Conservation (phyloP, 2,113 vertebrate genomes). For the Zosterops borbonicus region DNA sequence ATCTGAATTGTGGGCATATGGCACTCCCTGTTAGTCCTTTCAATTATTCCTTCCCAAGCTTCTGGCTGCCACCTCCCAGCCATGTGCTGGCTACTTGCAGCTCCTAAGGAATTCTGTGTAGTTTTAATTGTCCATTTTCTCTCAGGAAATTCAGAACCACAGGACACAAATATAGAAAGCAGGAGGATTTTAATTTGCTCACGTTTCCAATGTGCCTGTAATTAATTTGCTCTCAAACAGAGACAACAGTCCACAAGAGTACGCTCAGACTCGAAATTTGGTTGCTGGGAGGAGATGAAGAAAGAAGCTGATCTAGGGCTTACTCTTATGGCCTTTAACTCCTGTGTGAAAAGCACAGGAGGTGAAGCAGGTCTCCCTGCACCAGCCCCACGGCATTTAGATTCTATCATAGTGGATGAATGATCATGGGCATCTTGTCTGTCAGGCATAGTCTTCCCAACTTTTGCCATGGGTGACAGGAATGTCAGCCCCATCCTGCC, state of each 20-base stretch:
- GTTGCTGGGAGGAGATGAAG: not conserved
- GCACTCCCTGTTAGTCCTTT: not conserved
- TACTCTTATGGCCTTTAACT: not conserved
- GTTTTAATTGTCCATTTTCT: not conserved
- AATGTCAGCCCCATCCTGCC: not conserved
- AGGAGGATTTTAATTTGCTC: not conserved
- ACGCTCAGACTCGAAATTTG: not conserved
- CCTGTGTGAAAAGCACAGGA: not conserved
- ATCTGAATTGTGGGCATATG: not conserved
- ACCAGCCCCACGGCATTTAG: not conserved
- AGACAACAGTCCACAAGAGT: not conserved
- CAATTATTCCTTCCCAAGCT: not conserved
- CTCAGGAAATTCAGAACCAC: not conserved
- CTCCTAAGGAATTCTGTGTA: not conserved
- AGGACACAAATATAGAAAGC: not conserved
- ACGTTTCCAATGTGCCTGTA: not conserved
- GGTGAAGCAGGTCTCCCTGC: not conserved
- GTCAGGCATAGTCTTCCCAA: not conserved
- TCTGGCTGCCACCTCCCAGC: not conserved
- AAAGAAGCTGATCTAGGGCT: not conserved
- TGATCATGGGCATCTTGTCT: not conserved
- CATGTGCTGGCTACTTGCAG: rapidly evolving
- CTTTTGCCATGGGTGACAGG: rapidly evolving
- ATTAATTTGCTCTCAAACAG: constrained; percentile 1
- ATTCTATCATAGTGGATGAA: not conserved